A percentile compares a stretch with the other conserved stretches of the same genome.
phyloP scores from a whole-genome alignment of 2,113 vertebrate species.

The Vulpes lagopus region DNA sequence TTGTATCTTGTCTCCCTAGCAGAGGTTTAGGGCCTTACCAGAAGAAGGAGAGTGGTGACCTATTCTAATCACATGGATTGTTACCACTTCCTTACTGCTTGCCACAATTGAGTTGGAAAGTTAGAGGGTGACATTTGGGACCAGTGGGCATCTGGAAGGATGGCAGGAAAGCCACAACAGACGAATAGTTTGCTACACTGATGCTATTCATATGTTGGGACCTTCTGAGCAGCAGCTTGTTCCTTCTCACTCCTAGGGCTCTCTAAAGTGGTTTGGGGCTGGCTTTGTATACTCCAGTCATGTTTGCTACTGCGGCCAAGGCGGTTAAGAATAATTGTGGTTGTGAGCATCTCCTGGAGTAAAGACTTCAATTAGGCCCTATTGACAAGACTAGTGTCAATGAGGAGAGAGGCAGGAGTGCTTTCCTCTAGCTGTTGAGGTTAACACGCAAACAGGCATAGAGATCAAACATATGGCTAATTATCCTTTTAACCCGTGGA shows the following conservation, averaged over 20 bases:
- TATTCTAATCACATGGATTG: slow-evolving; percentile 46
- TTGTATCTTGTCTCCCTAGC: slow-evolving; percentile 9
- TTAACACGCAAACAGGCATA: slow-evolving; percentile 80
- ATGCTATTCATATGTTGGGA: slow-evolving; percentile 53
- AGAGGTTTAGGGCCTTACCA: slow-evolving; percentile 22
- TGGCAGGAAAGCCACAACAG: slow-evolving; percentile 62
- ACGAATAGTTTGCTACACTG: slow-evolving; percentile 15
- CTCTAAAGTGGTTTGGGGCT: slow-evolving; percentile 84
- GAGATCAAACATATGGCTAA: slow-evolving; percentile 83
- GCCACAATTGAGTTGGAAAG: slow-evolving; percentile 48
- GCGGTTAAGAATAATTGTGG: slow-evolving; percentile 82
- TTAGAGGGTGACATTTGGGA: slow-evolving; percentile 52
- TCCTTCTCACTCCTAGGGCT: slow-evolving; percentile 76
- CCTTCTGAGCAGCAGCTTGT: slow-evolving; percentile 73
- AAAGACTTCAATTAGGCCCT: slow-evolving; percentile 80
- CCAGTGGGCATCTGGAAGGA: slow-evolving; percentile 46
- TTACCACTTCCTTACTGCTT: slow-evolving; percentile 66
- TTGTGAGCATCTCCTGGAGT: slow-evolving; percentile 82
- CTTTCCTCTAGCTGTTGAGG: slow-evolving; percentile 79
- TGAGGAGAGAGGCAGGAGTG: slow-evolving; percentile 75
- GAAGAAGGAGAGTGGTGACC: slow-evolving; percentile 25
- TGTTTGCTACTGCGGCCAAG: slow-evolving; percentile 75
- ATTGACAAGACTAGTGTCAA: slow-evolving; percentile 79
- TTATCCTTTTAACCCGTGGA: slow-evolving; percentile 84
- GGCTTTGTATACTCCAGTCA: slow-evolving; percentile 73